These are phyloP conservation scores for Sialis lutaria DNA, from an alignment of 2,888 invertebrate genomes.

Conservation along the genomic window DNA sequence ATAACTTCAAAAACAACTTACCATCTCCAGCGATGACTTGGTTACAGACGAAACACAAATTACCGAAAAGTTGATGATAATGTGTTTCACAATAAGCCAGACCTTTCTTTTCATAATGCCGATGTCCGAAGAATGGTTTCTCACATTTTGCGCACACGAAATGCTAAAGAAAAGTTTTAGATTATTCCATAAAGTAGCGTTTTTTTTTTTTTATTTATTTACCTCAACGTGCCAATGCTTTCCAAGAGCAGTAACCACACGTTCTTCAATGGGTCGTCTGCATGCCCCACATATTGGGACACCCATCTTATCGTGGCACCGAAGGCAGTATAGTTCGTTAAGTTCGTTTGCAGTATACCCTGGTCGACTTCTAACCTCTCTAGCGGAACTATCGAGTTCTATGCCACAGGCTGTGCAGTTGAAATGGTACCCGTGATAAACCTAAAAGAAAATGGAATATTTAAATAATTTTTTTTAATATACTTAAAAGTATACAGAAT, in stretches of 20 bases:
- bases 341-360: conserved; percentile 82
- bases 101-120: conserved; percentile 97
- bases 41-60: conserved; percentile 96
- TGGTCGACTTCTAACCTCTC: conserved; percentile 85
- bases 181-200: neutral
- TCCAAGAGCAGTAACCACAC: conserved; percentile 94
- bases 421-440: conserved; percentile 97
- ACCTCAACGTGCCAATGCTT: conserved; percentile 98
- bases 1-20: conserved; percentile 30
- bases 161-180: conserved; percentile 45
- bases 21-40: conserved; percentile 96
- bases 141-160: conserved; percentile 99
- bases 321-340: conserved; percentile 91
- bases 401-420: conserved; percentile 84
- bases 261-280: conserved; percentile 94
- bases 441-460: no score
- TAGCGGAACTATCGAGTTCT: conserved; percentile 87
- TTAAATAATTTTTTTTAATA: no score
- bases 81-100: conserved; percentile 98
- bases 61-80: conserved; percentile 97
- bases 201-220: conserved; percentile 7
- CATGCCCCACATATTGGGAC: conserved; percentile 99
- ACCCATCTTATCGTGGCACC: conserved; percentile 99
- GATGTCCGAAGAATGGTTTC: conserved; percentile 96
- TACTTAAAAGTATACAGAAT: no score